Base-by-base conservation (phyloP, 2,888 invertebrate genomes). In the Pyrrhia umbra region DNA sequence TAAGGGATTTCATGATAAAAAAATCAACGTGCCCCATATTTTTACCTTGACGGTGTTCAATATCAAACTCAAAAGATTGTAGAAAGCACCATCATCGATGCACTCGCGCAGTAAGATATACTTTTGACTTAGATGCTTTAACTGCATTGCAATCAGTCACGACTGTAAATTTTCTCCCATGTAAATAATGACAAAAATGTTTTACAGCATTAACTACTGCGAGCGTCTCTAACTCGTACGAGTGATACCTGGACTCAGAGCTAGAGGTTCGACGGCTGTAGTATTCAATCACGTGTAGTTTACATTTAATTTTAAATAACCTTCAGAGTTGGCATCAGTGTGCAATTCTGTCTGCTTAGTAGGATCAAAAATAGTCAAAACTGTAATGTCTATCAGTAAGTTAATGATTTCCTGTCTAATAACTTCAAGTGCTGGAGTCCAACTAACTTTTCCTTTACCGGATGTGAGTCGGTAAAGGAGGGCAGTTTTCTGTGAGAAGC, bases 191-290 rank as follows among this genome's bases (percentile, higher is more conserved):
- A 2, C 21, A 21, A 15, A 50, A 34, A 37, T 21, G 49, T 50
- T 50, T 50, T 37, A 40, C 8, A 1, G 75, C 68, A 1, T 50
- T 66, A 1, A 75, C 75, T 0, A 75, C 73, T 0, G 78, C 76
- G 9, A 76, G 16, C 1, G 75, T 73, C 3, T 77, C 73, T 0
- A 80, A 40, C n/a, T 78, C 75, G n/a, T n/a, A n/a, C n/a, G n/a
- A n/a, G n/a, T n/a, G n/a, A n/a, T n/a, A n/a, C n/a, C n/a, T n/a
- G n/a, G 9, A 47, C 18, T 75, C 70, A 2, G 59, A 27, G 15
- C 25, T 43, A 16, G 42, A 25, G 20, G 50, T 56, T n/a, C 50
- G 25, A 20, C n/a, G 23, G 27, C 50, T 55, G 6, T 45, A 25
- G 8, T 55, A 55, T 6, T 13, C 47, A 10, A 45, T 20, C 3